These are phyloP conservation scores for Hemitrygon akajei DNA, from an alignment of 2,797 vertebrate species.

Conservation along the genomic window DNA sequence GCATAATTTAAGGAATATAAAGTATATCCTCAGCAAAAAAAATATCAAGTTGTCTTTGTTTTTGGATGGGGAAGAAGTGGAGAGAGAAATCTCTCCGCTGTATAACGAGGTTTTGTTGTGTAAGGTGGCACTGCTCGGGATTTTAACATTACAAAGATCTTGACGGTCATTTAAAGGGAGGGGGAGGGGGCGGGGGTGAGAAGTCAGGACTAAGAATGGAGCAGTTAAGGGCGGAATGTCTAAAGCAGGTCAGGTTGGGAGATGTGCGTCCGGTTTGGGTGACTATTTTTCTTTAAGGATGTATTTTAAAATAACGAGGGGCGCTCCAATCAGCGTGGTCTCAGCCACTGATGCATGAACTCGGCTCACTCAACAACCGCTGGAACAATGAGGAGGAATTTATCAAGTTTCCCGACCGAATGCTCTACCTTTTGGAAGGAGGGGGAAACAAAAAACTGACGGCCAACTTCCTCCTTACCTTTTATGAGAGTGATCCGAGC, in stretches of 20 bases:
- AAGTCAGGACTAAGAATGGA: background rate
- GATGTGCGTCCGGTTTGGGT: conserved; percentile 23
- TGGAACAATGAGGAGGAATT: conserved; percentile 48
- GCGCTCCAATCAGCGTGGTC: conserved; percentile 57
- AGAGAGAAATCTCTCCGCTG: background rate
- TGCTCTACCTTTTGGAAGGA: background rate
- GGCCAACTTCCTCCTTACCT: conserved; percentile 35
- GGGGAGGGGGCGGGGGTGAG: background rate
- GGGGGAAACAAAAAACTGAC: conserved; percentile 14
- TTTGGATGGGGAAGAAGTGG: background rate
- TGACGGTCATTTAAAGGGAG: conserved; percentile 46
- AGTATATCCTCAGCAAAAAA: background rate
- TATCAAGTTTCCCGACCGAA: conserved; percentile 33
- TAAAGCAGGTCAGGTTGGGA: conserved; percentile 44
- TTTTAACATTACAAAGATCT: conserved; percentile 16
- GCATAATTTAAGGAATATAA: background rate
- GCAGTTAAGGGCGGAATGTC: background rate
- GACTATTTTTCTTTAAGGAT: background rate
- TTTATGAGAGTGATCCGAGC: conserved; percentile 27
- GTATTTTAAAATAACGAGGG: conserved; percentile 44
- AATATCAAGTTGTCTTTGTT: conserved; percentile 15
- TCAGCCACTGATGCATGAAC: conserved; percentile 72
- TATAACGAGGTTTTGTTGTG: conserved; percentile 31
- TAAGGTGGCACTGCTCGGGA: conserved; percentile 30
- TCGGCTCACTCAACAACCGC: conserved; percentile 59